phyloP scores from a whole-genome alignment of 2,797 vertebrate species.

The Clarias fuscus region DNA sequence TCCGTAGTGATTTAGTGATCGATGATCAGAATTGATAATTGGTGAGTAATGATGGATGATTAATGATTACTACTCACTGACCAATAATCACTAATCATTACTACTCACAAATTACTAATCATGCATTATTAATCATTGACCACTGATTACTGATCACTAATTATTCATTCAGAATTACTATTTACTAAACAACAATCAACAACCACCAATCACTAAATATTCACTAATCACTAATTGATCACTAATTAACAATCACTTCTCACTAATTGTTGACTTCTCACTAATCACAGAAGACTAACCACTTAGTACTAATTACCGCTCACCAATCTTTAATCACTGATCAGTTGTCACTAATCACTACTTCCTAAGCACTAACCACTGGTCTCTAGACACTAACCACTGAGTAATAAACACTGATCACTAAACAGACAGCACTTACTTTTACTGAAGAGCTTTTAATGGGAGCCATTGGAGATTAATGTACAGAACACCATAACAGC shows the following conservation, averaged over 20 bases:
- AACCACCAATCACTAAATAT: neutral
- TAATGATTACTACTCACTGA: neutral
- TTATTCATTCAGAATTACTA: too few relatives aligned
- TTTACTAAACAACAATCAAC: neutral
- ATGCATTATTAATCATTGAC: neutral
- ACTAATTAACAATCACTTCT: fast-evolving
- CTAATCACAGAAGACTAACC: neutral
- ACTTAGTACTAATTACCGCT: neutral
- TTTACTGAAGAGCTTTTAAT: neutral
- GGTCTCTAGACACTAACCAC: neutral
- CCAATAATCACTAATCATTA: neutral
- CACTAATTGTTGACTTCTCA: neutral
- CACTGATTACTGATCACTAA: neutral
- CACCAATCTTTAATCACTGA: neutral
- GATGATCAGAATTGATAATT: too few relatives aligned
- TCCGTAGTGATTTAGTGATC: too few relatives aligned
- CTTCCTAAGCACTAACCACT: neutral
- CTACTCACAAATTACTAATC: neutral
- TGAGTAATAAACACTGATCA: neutral
- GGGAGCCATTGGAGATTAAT: neutral
- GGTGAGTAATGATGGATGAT: neutral
- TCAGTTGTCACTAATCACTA: neutral
- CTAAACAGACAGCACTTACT: neutral
- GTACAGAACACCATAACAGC: too few relatives aligned
- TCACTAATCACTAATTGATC: neutral